These are phyloP conservation scores for Esox niger DNA, from an alignment of 2,113 vertebrate genomes.

Conservation along the genomic window DNA sequence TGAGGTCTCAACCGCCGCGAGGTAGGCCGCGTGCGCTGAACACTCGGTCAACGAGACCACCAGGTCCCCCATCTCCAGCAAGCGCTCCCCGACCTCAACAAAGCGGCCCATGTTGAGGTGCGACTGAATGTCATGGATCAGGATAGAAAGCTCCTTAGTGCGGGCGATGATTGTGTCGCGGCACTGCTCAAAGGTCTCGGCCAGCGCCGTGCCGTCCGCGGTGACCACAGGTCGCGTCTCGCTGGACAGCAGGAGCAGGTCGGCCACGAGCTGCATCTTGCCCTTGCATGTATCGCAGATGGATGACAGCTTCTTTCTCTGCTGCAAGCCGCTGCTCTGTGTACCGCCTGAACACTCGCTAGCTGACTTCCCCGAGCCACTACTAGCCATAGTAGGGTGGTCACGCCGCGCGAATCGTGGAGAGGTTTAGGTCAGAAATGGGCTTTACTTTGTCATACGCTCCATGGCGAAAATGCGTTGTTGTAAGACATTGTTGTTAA, in stretches of 20 bases:
- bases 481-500: conserved; percentile 54
- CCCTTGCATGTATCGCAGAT: conserved; percentile 91
- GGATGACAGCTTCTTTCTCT: conserved; percentile 86
- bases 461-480: conserved; percentile 40
- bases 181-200: conserved; percentile 95
- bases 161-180: conserved; percentile 95
- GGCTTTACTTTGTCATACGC: conserved; percentile 39
- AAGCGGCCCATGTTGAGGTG: conserved; percentile 98
- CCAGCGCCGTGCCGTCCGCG: conserved; percentile 78
- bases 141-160: conserved; percentile 96
- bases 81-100: conserved; percentile 87
- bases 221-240: conserved; percentile 90
- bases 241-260: conserved; percentile 93
- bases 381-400: conserved; percentile 85
- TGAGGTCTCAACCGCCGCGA: conserved; percentile 86
- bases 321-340: conserved; percentile 73
- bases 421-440: conserved; percentile 39
- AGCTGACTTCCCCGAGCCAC: conserved; percentile 86
- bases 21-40: conserved; percentile 92
- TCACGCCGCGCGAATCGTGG: conserved; percentile 44
- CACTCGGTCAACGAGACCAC: conserved; percentile 94
- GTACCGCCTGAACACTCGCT: conserved; percentile 76
- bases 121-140: conserved; percentile 96
- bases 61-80: conserved; percentile 90
- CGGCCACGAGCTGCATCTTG: conserved; percentile 98